Conservation (phyloP, 2,113 vertebrate genomes). For the Cheirogaleus medius region DNA sequence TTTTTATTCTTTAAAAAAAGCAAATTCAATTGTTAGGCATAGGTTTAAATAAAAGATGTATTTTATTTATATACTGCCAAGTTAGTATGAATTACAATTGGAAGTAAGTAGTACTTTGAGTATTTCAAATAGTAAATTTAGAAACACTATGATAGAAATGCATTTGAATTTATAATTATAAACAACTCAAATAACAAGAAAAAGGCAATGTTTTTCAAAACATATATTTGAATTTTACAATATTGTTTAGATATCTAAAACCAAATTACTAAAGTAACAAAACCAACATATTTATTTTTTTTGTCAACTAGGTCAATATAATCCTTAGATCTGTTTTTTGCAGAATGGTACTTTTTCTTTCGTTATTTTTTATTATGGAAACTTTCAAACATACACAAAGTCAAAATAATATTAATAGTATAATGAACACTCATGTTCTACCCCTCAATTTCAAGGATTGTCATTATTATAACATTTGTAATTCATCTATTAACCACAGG, state of each 20-base stretch:
- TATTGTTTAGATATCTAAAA: conserved; percentile 5
- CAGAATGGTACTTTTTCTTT: neutral
- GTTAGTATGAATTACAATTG: neutral
- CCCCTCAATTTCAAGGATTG: neutral
- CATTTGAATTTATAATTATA: conserved; percentile 1
- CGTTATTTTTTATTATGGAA: neutral
- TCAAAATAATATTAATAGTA: neutral
- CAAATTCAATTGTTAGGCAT: neutral
- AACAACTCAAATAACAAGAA: neutral
- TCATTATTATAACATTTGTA: neutral
- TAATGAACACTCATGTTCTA: neutral
- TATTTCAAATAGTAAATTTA: neutral
- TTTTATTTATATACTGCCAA: neutral
- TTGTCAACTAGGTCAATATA: neutral
- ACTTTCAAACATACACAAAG: neutral
- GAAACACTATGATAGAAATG: neutral
- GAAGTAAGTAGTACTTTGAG: neutral
- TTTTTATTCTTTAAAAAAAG: neutral
- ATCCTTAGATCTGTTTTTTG: neutral
- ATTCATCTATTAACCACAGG: neutral
- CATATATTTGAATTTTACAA: neutral
- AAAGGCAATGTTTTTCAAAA: neutral
- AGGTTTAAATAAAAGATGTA: neutral
- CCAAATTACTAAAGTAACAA: neutral
- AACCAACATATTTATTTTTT: neutral